These are phyloP conservation scores for Procambarus clarkii DNA, from an alignment of 1,140 invertebrate genomes.

Conservation along the genomic window DNA sequence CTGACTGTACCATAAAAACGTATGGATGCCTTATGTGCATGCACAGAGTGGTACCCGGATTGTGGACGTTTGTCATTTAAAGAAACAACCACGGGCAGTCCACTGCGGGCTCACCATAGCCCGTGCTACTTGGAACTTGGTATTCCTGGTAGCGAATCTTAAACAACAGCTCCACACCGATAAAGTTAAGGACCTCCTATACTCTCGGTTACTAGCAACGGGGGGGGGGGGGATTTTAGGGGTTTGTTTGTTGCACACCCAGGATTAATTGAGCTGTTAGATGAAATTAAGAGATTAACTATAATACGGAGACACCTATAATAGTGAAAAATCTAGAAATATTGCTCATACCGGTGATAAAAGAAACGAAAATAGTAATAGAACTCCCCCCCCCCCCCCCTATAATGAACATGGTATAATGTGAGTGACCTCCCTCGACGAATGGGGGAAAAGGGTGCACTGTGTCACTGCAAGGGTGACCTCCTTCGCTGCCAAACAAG, in stretches of 20 bases:
- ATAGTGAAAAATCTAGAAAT: neutral
- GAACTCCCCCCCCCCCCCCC: neutral
- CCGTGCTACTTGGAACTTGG: no score
- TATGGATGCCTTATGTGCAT: conserved; percentile 62
- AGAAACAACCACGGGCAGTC: neutral
- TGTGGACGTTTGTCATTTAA: neutral
- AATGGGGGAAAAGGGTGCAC: neutral
- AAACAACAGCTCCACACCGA: neutral
- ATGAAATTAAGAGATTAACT: neutral
- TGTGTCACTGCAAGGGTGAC: neutral
- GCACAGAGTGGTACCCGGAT: conserved; percentile 41
- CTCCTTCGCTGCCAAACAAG: neutral
- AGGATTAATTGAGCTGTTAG: neutral
- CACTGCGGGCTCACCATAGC: no score
- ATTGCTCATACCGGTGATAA: conserved; percentile 26
- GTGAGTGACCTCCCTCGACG: neutral
- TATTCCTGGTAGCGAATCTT: neutral
- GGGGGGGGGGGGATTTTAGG: no score
- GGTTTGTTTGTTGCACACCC: neutral
- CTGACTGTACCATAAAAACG: conserved; percentile 53
- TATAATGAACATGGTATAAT: neutral
- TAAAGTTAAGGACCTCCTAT: neutral
- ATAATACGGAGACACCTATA: conserved; percentile 4
- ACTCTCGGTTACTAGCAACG: neutral
- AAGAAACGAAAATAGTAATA: neutral